A percentile compares a stretch with the other conserved stretches of the same genome.
These are phyloP conservation scores for Falcunculus frontatus DNA, from an alignment of 2,113 vertebrate genomes.

Conservation along the genomic window DNA sequence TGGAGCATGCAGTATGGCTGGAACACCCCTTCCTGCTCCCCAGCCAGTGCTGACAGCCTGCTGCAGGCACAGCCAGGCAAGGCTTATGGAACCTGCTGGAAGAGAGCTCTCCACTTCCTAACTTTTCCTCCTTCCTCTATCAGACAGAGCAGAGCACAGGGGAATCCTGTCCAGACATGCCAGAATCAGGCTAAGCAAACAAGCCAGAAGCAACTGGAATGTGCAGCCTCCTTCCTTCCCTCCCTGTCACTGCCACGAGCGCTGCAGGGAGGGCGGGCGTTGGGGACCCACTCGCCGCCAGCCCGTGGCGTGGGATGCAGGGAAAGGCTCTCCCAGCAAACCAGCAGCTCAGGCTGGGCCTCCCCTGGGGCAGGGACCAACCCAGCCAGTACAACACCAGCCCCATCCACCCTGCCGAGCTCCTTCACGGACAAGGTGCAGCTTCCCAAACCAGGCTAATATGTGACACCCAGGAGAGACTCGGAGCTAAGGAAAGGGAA, in stretches of 20 bases:
- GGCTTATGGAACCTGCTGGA: not conserved
- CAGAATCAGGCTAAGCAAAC: not conserved
- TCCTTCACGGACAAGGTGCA: not conserved
- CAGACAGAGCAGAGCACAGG: not conserved
- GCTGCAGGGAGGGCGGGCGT: rapidly evolving
- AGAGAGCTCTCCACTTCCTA: not conserved
- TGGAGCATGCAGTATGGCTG: not conserved
- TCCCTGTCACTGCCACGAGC: rapidly evolving
- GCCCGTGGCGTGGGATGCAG: rapidly evolving
- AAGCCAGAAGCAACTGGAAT: not conserved
- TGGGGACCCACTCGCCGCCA: rapidly evolving
- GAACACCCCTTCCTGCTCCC: not conserved
- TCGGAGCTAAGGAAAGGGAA: not conserved
- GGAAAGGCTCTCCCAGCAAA: not conserved
- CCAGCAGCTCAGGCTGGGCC: not conserved
- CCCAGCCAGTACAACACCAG: not conserved
- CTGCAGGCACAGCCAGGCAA: not conserved
- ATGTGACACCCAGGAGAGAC: not conserved
- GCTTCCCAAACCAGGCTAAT: not conserved
- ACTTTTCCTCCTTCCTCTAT: not conserved
- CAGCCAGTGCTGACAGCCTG: not conserved
- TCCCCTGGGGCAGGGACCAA: not conserved
- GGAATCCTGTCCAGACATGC: not conserved
- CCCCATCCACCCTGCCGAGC: not conserved
- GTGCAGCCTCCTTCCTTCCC: not conserved